Evolutionary conservation across 2,888 invertebrate species (phyloP).

Genomic region (Hirtodrosophila duncani): DNA sequence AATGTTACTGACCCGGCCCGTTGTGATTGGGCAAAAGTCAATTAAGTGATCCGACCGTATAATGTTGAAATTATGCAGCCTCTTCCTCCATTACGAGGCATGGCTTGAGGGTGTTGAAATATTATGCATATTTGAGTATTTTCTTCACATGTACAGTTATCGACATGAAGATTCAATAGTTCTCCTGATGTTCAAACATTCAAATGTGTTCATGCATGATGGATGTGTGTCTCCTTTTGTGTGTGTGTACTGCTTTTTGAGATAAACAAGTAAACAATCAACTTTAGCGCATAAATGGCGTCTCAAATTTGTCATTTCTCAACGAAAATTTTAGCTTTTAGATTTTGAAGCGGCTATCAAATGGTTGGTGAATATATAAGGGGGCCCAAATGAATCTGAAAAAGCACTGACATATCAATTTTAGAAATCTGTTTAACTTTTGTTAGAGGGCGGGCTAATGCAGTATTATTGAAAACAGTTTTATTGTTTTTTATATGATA

Average conservation of each 20-base stretch:
- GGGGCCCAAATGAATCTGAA: too few relatives aligned
- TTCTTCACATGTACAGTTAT: neutral
- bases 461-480: too few relatives aligned
- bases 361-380: too few relatives aligned
- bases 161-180: neutral
- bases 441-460: too few relatives aligned
- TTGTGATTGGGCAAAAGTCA: constrained; percentile 12
- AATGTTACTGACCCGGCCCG: constrained; percentile 19
- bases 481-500: too few relatives aligned
- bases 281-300: neutral
- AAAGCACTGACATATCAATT: too few relatives aligned
- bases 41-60: constrained; percentile 14
- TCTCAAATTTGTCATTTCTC: neutral
- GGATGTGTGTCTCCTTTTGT: too few relatives aligned
- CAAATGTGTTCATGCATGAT: too few relatives aligned
- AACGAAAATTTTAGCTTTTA: neutral
- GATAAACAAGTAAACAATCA: neutral
- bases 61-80: neutral
- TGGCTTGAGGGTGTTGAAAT: constrained; percentile 2
- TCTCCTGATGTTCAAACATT: too few relatives aligned
- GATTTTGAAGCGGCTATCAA: neutral
- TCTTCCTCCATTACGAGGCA: neutral
- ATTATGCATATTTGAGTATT: constrained; percentile 5
- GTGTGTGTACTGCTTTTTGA: too few relatives aligned
- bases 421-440: too few relatives aligned